A percentile compares a stretch with the other conserved stretches of the same genome.
phyloP scores from a whole-genome alignment of 2,113 vertebrate genomes.

The Conger conger region DNA sequence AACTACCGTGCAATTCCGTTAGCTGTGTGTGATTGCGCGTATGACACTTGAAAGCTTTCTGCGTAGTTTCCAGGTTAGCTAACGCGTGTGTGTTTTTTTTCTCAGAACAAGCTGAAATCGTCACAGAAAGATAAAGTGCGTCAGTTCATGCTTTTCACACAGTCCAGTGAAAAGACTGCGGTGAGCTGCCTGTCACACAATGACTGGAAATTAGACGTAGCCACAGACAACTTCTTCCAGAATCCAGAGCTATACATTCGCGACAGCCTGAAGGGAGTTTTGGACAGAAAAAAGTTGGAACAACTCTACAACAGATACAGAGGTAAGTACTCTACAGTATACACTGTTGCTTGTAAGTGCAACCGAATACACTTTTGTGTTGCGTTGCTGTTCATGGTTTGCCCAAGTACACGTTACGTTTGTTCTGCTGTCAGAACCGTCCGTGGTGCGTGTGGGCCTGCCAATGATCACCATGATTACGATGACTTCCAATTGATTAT shows the following conservation, averaged over 20 bases:
- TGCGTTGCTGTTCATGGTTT: neutral
- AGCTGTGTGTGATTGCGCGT: neutral
- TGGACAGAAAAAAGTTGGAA: conserved; percentile 85
- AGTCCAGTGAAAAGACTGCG: conserved; percentile 96
- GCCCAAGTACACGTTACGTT: neutral
- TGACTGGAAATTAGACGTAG: conserved; percentile 99
- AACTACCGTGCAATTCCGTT: neutral
- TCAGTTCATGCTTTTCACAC: conserved; percentile 99
- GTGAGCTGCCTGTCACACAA: conserved; percentile 94
- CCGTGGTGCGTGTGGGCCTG: too few species aligned
- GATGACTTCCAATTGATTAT: neutral
- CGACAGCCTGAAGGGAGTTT: conserved; percentile 78
- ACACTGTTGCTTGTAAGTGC: conserved; percentile 19
- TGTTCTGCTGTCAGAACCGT: neutral
- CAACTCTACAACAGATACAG: conserved; percentile 84
- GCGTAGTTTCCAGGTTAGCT: neutral
- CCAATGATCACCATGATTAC: neutral
- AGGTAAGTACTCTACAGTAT: conserved; percentile 65
- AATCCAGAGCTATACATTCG: conserved; percentile 85
- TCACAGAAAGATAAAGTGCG: conserved; percentile 99
- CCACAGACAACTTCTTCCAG: conserved; percentile 93
- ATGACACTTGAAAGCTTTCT: neutral
- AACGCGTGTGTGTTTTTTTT: conserved; percentile 36
- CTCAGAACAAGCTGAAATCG: conserved; percentile 99
- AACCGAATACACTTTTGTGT: neutral